A percentile compares a stretch with the other conserved stretches of the same genome.
These are phyloP conservation scores for Montipora capitata DNA, from an alignment of 92 coral and sea anemone species.

Conservation along the genomic window DNA sequence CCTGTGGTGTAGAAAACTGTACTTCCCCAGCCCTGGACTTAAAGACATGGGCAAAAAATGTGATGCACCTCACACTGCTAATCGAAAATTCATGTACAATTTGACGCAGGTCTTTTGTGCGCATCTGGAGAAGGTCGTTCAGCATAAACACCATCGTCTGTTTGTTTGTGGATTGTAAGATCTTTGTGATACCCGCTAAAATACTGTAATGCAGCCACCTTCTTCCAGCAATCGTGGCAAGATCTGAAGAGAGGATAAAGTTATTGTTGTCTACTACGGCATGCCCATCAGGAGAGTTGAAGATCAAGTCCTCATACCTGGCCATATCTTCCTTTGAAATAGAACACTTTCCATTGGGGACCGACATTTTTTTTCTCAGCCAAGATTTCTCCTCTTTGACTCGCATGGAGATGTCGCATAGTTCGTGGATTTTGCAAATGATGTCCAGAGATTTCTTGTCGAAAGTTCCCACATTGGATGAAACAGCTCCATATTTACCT, in stretches of 20 bases:
- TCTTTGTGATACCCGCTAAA: slow-evolving; percentile 44
- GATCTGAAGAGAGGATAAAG: slow-evolving; percentile 57
- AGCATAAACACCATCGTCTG: slow-evolving; percentile 53
- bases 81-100: neutral
- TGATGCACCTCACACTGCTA: neutral
- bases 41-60: slow-evolving; percentile 34
- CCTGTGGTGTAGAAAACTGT: neutral
- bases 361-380: neutral
- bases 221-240: slow-evolving; percentile 55
- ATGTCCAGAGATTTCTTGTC: slow-evolving; percentile 13
- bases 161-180: slow-evolving; percentile 28
- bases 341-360: slow-evolving; percentile 8
- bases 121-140: slow-evolving; percentile 47
- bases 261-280: slow-evolving; percentile 17
- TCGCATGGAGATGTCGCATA: neutral
- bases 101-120: slow-evolving; percentile 6
- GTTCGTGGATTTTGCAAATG: slow-evolving; percentile 31
- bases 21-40: neutral
- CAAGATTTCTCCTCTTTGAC: neutral
- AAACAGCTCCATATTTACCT: slow-evolving; percentile 16
- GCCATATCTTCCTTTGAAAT: slow-evolving; percentile 25
- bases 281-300: slow-evolving; percentile 3
- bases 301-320: slow-evolving; percentile 10
- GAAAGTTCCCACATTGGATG: slow-evolving; percentile 48
- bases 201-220: slow-evolving; percentile 58